Conservation (phyloP, 2,797 vertebrate genomes). For the Typhlichthys subterraneus region DNA sequence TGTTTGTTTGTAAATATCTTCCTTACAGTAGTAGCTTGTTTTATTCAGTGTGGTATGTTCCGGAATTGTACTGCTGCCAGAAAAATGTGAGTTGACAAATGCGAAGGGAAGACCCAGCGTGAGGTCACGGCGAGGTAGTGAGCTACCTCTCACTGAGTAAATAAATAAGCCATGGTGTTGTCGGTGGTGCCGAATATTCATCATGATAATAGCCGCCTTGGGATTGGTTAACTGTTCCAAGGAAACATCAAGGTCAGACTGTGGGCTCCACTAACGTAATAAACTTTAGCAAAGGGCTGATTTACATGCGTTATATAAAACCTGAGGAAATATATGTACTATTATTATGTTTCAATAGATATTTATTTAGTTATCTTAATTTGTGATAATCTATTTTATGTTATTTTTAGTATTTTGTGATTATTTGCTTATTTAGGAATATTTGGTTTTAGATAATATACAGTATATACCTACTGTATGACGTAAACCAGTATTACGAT, state of each 20-base stretch:
- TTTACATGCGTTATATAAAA: conserved; percentile 48
- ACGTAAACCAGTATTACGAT: too few species aligned
- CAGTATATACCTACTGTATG: not conserved
- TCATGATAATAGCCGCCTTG: conserved; percentile 83
- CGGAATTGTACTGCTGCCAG: conserved; percentile 25
- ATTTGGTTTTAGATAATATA: conserved; percentile 11
- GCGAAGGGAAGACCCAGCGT: conserved; percentile 70
- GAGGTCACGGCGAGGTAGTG: conserved; percentile 70
- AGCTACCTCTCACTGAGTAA: conserved; percentile 75
- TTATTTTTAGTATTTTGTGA: too few species aligned
- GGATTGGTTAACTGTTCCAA: conserved; percentile 84
- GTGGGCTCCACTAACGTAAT: conserved; percentile 74
- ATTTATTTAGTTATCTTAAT: conserved; percentile 38
- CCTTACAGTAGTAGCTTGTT: conserved; percentile 26
- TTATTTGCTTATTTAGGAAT: conserved; percentile 46
- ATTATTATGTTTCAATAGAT: conserved; percentile 55
- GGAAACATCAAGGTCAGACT: conserved; percentile 83
- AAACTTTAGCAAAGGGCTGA: conserved; percentile 72
- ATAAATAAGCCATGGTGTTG: conserved; percentile 78
- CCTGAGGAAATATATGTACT: not conserved
- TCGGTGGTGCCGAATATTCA: conserved; percentile 75
- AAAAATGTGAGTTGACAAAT: conserved; percentile 68
- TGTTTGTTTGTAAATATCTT: conserved; percentile 37
- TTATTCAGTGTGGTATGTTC: conserved; percentile 21
- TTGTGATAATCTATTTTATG: conserved; percentile 43